A percentile compares a stretch with the other conserved stretches of the same genome.
phyloP scores from a whole-genome alignment of 1,140 invertebrate species.

The Drosophila suzukii region DNA sequence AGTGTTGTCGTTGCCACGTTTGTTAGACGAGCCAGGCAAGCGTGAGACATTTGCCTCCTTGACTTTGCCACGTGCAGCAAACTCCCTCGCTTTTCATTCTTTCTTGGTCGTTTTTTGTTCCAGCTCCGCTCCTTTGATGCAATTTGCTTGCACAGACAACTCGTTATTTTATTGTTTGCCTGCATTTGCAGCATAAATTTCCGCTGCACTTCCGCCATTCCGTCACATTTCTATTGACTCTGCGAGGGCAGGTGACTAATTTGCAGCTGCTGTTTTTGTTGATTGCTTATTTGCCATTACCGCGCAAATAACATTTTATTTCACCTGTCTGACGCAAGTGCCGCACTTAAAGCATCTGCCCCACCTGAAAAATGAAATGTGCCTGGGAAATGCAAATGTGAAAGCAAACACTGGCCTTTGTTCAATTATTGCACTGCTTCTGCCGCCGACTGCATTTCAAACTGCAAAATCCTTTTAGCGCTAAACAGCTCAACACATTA shows the following conservation, averaged over 20 bases:
- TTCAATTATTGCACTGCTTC: conserved; percentile 43
- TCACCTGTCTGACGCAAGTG: conserved; percentile 33
- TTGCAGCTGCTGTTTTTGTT: conserved; percentile 31
- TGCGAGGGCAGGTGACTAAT: conserved; percentile 34
- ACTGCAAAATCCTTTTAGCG: conserved; percentile 76
- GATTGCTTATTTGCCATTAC: conserved; percentile 56
- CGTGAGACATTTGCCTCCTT: conserved; percentile 77
- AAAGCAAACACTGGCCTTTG: conserved; percentile 44
- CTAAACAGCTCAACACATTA: conserved; percentile 72
- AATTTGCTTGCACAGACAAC: conserved; percentile 76
- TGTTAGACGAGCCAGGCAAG: conserved; percentile 69
- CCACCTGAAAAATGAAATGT: conserved; percentile 3
- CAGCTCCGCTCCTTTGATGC: conserved; percentile 42
- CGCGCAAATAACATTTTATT: conserved; percentile 28
- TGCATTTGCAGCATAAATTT: conserved; percentile 59
- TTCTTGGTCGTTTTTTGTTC: neutral
- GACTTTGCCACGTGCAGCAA: conserved; percentile 70
- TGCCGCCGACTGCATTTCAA: conserved; percentile 33
- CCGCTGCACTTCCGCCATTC: neutral
- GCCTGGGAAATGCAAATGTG: conserved; percentile 35
- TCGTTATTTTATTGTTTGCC: conserved; percentile 82
- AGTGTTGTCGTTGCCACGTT: conserved; percentile 55
- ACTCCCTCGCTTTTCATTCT: conserved; percentile 17
- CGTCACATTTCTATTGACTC: conserved; percentile 8
- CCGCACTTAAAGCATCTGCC: neutral